These are phyloP conservation scores for Thymelicus acteon DNA, from an alignment of 2,888 invertebrate genomes.

Conservation along the genomic window DNA sequence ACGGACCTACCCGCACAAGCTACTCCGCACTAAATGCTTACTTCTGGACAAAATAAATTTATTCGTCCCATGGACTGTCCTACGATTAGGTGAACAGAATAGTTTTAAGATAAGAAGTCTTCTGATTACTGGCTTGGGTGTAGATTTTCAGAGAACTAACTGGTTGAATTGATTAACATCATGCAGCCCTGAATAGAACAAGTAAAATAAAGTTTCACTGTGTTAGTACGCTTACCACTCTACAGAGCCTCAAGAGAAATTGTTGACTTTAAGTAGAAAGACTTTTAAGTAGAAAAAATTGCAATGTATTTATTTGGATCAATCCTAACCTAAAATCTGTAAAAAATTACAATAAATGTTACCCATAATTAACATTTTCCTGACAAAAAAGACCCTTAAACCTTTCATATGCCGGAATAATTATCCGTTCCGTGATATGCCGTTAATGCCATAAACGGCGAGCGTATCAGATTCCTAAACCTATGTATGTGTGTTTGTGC, in stretches of 20 bases:
- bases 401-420: conserved; percentile 13
- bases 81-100: conserved; percentile 64
- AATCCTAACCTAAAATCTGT: too few relatives aligned
- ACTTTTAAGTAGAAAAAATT: too few relatives aligned
- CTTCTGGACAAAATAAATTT: conserved; percentile 74
- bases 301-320: too few relatives aligned
- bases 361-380: background rate
- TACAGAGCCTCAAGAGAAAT: too few relatives aligned
- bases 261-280: too few relatives aligned
- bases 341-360: background rate
- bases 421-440: conserved; percentile 41
- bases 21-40: conserved; percentile 73
- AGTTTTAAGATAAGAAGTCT: conserved; percentile 52
- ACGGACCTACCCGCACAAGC: conserved; percentile 69
- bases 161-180: background rate
- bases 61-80: conserved; percentile 70
- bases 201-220: too few relatives aligned
- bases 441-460: conserved; percentile 52
- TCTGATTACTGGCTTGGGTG: conserved; percentile 2
- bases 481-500: conserved; percentile 54
- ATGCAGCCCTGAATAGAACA: background rate
- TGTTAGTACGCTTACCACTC: too few relatives aligned
- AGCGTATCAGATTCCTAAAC: conserved; percentile 56
- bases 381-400: conserved; percentile 3
- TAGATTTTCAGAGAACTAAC: conserved; percentile 1